Evolutionary conservation across 2,888 invertebrate species (phyloP), one percentile per base, ranked within the genome.

Genomic region (Monochamus alternatus): DNA sequence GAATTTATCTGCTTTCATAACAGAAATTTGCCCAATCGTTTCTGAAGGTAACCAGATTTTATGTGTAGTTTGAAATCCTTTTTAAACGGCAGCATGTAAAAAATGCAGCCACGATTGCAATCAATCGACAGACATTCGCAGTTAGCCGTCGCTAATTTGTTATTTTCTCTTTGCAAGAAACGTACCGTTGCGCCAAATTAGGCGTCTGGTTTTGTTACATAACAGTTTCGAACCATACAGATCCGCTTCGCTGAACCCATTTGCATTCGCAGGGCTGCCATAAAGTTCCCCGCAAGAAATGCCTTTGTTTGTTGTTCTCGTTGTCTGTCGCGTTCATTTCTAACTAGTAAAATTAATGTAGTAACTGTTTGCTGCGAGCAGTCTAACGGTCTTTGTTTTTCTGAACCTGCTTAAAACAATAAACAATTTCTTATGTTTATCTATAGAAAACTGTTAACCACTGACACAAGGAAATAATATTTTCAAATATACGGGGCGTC

Each of bases 141-240:
- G 22, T n/a, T 47, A n/a, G 55, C 22, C 55, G 55, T 55, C n/a
- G n/a, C 55, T 55, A 55, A 55, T n/a, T 12, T n/a, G 55, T 55
- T 55, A 55, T 55, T 55, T 55, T 55, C 55, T 55, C 55, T 55
- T 55, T n/a, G 55, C 55, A 55, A 55, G n/a, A 55, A 55, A 55
- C 55, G 14, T 55, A 55, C 55, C 55, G 55, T 55, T 55, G 4
- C 55, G 55, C 55, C n/a, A 55, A 55, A 55, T 55, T 55, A 55
- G 55, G 55, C 55, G n/a, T 55, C 55, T 55, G 55, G 55, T 14
- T 55, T 55, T 55, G 14, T 55, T 55, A 55, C 14, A n/a, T 55
- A 55, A 55, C n/a, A 55, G n/a, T 55, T 55, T 47, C n/a, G 14
- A 55, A 14, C 55, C n/a, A 22, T n/a, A 12, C 47, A 9, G 47